A percentile compares a stretch with the other conserved stretches of the same genome.
Conservation (phyloP, 2,888 invertebrate genomes). For the Diarsia mendica region DNA sequence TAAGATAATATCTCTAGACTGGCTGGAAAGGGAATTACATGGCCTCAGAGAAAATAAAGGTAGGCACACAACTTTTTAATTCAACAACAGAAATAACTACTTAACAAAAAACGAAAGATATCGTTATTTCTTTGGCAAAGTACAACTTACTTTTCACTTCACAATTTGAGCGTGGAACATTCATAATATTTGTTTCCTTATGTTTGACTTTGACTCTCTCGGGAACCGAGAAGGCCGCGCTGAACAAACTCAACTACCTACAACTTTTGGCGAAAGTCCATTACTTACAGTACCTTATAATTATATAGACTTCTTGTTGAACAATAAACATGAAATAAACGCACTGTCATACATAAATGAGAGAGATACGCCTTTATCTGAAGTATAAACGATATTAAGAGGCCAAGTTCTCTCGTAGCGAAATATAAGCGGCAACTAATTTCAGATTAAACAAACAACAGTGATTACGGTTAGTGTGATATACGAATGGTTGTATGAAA, state of each 20-base stretch:
- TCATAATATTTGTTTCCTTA: slow-evolving; percentile 65
- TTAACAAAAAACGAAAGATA: slow-evolving; percentile 22
- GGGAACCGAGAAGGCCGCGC: slow-evolving; percentile 38
- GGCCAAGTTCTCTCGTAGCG: slow-evolving; percentile 68
- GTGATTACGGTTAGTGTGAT: slow-evolving; percentile 70
- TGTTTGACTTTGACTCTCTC: slow-evolving; percentile 60
- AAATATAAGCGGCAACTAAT: slow-evolving; percentile 71
- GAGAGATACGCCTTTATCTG: slow-evolving; percentile 61
- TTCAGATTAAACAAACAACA: slow-evolving; percentile 78
- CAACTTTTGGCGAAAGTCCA: slow-evolving; percentile 47
- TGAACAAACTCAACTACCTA: slow-evolving; percentile 49
- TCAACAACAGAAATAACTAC: slow-evolving; percentile 26
- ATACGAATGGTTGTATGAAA: slow-evolving; percentile 63
- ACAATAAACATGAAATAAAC: slow-evolving; percentile 48
- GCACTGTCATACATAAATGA: slow-evolving; percentile 44
- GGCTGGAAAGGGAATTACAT: slow-evolving; percentile 31
- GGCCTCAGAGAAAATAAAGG: slow-evolving; percentile 25
- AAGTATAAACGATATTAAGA: slow-evolving; percentile 64
- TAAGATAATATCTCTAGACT: slow-evolving; percentile 49
- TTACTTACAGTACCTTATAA: slow-evolving; percentile 51
- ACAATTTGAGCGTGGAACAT: slow-evolving; percentile 54
- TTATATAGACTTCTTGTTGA: slow-evolving; percentile 52
- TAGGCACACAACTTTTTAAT: slow-evolving; percentile 22
- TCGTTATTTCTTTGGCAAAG: slow-evolving; percentile 29
- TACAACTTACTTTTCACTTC: slow-evolving; percentile 59